Base-by-base conservation (phyloP, 2,113 vertebrate species). In the Trachemys scripta region DNA sequence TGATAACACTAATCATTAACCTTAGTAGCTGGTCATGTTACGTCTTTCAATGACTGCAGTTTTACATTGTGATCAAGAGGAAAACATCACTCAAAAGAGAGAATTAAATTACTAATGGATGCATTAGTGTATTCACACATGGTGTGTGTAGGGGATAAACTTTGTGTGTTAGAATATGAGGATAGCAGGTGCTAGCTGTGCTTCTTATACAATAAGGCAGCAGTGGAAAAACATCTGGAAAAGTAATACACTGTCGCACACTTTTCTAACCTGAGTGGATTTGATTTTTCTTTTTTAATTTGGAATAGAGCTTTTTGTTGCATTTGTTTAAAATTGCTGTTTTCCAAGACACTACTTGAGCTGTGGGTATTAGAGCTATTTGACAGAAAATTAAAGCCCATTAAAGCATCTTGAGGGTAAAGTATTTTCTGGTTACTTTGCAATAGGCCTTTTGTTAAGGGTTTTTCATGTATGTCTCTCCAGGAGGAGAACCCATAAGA, bases 1-100 rank as follows among this genome's bases (percentile, higher is more conserved):
- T 92, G 87, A 65, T 90, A 93, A 95, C 85, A 95, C 91, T 97
- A 95, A 95, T 9, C 8, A 94, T 96, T 97, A 94, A 94, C 87
- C 53, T 94, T 95, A 85, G 80, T 62, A 93, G 83, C 10, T 84
- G 85, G 94, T 91, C 69, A 22, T 82, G 76, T 79, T 80, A 27
- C 81, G 29, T 54, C 59, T 54, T 80, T 81, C 45, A 1, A 59
- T 87, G 90, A 78, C 93, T 82, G 87, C 62, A 13, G 49, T 56
- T 87, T 76, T 29, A 54, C 38, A 1, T 84, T 80, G 53, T 57
- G 87, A 95, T 90, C 83, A 7, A 49, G 92, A 82, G 72, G 89
- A 62, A 86, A 85, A 83, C 88, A 92, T 93, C 65, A 88, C 31
- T 65, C 20, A 2, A 35, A 47, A 80, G 49, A 42, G 22, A 11